phyloP scores from a whole-genome alignment of 2,797 vertebrate species.

The Stomatorhinus walkeri region DNA sequence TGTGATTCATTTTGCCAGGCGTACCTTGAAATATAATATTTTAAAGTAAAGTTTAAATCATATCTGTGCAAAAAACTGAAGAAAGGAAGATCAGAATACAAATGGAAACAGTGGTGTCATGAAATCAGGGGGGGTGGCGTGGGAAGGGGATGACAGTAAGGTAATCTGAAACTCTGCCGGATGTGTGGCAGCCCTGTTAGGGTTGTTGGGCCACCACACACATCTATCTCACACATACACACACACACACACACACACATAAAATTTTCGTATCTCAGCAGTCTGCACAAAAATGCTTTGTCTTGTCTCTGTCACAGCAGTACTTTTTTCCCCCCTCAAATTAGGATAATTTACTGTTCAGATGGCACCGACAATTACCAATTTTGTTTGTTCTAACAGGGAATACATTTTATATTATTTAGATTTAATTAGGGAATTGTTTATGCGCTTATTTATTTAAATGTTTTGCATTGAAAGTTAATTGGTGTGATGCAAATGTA shows the following conservation, averaged over 20 bases:
- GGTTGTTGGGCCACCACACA: neutral
- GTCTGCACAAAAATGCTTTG: neutral
- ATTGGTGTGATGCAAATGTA: neutral
- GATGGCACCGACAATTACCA: neutral
- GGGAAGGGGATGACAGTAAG: neutral
- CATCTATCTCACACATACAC: neutral
- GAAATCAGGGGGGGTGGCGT: neutral
- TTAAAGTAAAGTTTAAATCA: neutral
- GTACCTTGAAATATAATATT: neutral
- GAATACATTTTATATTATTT: neutral
- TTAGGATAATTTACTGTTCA: neutral
- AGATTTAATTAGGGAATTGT: neutral
- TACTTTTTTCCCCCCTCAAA: neutral
- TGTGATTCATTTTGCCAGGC: neutral
- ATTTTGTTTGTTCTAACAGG: neutral
- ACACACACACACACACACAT: no score
- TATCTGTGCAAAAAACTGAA: neutral
- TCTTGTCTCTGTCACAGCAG: neutral
- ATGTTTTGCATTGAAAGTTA: conserved; percentile 6
- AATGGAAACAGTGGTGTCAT: neutral
- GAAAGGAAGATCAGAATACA: neutral
- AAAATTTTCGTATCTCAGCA: neutral
- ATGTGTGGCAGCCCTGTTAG: neutral
- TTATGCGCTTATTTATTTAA: neutral
- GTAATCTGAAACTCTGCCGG: neutral